phyloP scores from a whole-genome alignment of 2,113 vertebrate genomes.

The Agapornis roseicollis region DNA sequence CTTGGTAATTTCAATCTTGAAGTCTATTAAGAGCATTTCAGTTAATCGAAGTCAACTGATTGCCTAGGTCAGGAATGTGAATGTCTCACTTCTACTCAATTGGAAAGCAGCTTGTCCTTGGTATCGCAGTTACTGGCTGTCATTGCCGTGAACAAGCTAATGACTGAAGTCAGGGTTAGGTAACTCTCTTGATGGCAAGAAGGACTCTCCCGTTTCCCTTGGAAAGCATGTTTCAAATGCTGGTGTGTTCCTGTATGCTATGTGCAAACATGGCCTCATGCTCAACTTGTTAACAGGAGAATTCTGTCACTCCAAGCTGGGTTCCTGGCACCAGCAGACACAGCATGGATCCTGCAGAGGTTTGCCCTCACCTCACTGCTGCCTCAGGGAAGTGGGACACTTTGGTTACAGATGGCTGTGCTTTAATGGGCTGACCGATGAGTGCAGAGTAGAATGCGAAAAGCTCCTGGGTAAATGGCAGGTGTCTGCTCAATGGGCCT shows the following conservation, averaged over 20 bases:
- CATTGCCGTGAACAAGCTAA: background rate
- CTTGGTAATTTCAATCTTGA: background rate
- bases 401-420: background rate
- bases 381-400: background rate
- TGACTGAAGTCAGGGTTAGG: background rate
- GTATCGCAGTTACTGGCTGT: background rate
- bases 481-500: rapidly evolving
- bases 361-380: background rate
- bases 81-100: background rate
- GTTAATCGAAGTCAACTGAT: background rate
- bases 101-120: background rate
- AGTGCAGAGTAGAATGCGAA: background rate
- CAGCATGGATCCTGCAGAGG: background rate
- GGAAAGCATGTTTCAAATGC: background rate
- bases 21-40: background rate
- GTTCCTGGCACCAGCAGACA: background rate
- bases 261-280: too few species aligned
- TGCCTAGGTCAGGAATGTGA: background rate
- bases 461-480: background rate
- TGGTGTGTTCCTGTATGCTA: background rate
- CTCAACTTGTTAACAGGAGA: background rate
- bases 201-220: background rate
- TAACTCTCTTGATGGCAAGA: background rate
- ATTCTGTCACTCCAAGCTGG: background rate
- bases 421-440: background rate